phyloP scores from a whole-genome alignment of 2,797 vertebrate species.

The Clarias platycephalus region DNA sequence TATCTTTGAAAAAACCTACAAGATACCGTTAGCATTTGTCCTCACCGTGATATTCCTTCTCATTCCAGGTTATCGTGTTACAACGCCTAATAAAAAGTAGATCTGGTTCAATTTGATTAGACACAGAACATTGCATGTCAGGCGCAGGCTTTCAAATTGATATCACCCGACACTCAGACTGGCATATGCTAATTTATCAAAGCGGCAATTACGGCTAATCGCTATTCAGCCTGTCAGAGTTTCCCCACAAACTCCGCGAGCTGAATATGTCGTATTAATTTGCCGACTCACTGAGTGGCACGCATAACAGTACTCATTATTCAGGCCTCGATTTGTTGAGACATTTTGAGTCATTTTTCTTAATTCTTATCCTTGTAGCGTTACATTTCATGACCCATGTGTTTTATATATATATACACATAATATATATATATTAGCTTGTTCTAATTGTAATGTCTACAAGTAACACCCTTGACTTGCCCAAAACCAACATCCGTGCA shows the following conservation, averaged over 20 bases:
- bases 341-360: constrained; percentile 3
- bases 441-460: neutral
- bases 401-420: neutral
- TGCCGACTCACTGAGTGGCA: constrained; percentile 13
- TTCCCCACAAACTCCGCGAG: constrained; percentile 45
- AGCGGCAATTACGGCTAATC: constrained; percentile 52
- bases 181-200: constrained; percentile 46
- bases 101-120: constrained; percentile 13
- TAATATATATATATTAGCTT: neutral
- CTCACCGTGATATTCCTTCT: neutral
- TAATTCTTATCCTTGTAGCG: neutral
- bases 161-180: constrained; percentile 4
- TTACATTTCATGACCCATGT: neutral
- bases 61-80: neutral
- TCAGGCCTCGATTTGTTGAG: neutral
- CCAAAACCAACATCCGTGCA: constrained; percentile 47
- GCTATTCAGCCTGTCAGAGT: constrained; percentile 29
- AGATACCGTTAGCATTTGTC: neutral
- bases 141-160: constrained; percentile 7
- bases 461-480: constrained; percentile 42
- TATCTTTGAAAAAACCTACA: neutral
- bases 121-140: constrained; percentile 6
- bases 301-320: constrained; percentile 13
- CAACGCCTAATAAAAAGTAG: neutral
- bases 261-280: constrained; percentile 26